phyloP scores from a whole-genome alignment of 2,888 invertebrate genomes.

The Sinodicranocentrus sp. region DNA sequence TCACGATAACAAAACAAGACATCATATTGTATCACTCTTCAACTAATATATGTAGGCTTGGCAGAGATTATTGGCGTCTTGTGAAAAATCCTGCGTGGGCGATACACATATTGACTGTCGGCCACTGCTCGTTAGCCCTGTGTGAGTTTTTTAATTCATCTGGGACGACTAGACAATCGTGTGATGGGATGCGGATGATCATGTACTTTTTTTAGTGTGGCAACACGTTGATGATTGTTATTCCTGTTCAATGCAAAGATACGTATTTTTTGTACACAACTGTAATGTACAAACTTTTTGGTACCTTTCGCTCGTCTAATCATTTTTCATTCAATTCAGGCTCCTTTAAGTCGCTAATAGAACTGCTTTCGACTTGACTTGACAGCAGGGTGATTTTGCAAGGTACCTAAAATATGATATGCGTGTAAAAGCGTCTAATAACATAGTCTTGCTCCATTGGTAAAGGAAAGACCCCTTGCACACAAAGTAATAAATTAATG shows the following conservation, averaged over 20 bases:
- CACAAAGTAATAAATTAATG: slow-evolving; percentile 59
- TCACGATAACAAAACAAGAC: not conserved
- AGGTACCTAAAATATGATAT: slow-evolving; percentile 13
- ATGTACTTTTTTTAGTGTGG: not conserved
- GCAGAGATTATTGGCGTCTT: slow-evolving; percentile 35
- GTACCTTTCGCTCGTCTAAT: not conserved
- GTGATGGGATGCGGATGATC: not conserved
- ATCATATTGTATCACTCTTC: not conserved
- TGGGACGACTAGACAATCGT: not conserved
- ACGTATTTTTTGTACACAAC: not conserved
- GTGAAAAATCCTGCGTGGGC: slow-evolving; percentile 61
- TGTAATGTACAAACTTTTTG: not conserved
- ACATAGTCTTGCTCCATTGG: not conserved
- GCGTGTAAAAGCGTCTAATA: slow-evolving; percentile 50
- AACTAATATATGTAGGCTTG: slow-evolving; percentile 16
- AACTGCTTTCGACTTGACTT: too few species aligned
- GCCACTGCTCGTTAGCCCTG: slow-evolving; percentile 1
- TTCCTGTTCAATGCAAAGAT: not conserved
- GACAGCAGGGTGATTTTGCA: too few species aligned
- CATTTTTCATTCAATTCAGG: slow-evolving; percentile 54
- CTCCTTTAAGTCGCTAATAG: slow-evolving; percentile 68
- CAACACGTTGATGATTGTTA: not conserved
- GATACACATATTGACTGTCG: slow-evolving; percentile 33
- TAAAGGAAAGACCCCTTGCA: slow-evolving; percentile 61
- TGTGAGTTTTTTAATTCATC: not conserved